Conservation (phyloP, 2,113 vertebrate genomes). For the Podocnemis expansa region DNA sequence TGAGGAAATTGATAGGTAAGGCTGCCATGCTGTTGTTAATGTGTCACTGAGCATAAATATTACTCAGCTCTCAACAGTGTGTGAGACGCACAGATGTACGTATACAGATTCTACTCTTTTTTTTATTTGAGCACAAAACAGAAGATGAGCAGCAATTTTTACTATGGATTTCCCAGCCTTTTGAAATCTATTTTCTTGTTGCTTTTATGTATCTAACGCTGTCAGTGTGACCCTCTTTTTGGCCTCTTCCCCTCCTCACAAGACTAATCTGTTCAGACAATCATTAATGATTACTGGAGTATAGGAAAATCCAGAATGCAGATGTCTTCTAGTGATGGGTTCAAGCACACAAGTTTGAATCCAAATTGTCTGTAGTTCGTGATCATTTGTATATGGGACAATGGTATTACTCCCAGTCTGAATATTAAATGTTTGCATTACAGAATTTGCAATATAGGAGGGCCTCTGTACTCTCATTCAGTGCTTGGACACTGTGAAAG, state of each 20-base stretch:
- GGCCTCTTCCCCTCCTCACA: not conserved
- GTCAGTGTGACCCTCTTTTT: not conserved
- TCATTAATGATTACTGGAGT: not conserved
- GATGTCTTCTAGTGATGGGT: not conserved
- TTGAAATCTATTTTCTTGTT: not conserved
- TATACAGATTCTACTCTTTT: not conserved
- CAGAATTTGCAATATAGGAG: not conserved
- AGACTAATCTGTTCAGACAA: not conserved
- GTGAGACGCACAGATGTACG: not conserved
- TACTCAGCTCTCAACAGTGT: not conserved
- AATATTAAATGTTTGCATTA: slow-evolving; percentile 22
- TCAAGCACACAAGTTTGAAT: not conserved
- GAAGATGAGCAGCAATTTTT: not conserved
- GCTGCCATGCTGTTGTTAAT: not conserved
- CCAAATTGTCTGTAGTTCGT: not conserved
- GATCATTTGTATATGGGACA: not conserved
- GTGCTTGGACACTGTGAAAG: not conserved
- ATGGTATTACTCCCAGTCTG: not conserved
- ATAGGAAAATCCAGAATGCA: not conserved
- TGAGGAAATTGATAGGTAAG: not conserved
- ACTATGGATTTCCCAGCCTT: not conserved
- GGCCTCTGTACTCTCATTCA: not conserved
- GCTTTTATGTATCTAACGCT: not conserved
- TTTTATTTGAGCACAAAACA: not conserved
- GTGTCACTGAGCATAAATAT: not conserved